Evolutionary conservation across 2,113 vertebrate species (phyloP).

Genomic region (Hyperoodon ampullatus): DNA sequence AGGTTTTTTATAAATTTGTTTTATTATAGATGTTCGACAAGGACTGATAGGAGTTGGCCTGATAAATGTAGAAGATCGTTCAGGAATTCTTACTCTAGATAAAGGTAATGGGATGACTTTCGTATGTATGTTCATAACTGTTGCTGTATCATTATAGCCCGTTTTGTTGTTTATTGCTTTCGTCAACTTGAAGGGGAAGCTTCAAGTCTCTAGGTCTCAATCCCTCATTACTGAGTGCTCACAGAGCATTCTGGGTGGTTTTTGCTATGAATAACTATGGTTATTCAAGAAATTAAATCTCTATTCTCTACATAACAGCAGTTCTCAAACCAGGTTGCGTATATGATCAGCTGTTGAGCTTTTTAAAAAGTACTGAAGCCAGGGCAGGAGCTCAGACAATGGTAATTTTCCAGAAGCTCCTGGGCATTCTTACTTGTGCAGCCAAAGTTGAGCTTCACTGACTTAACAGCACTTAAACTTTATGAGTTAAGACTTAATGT

Average conservation of each 20-base stretch:
- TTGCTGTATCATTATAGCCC: neutral
- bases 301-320: neutral
- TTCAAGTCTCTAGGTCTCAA: neutral
- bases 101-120: conserved; percentile 89
- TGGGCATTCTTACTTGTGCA: neutral
- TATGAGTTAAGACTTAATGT: neutral
- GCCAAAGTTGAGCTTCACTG: neutral
- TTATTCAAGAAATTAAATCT: neutral
- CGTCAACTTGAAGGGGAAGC: neutral
- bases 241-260: neutral
- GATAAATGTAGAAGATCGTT: conserved; percentile 96
- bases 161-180: neutral
- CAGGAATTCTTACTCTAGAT: conserved; percentile 93
- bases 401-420: neutral
- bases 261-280: neutral
- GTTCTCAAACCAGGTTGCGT: neutral
- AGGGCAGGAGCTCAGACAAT: neutral
- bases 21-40: conserved; percentile 92
- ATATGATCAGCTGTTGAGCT: neutral
- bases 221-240: neutral
- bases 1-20: neutral
- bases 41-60: conserved; percentile 97
- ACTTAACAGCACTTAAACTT: neutral
- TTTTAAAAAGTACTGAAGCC: neutral
- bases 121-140: neutral